Evolutionary conservation across 2,797 vertebrate species (phyloP).

Genomic region (Galago senegalensis): DNA sequence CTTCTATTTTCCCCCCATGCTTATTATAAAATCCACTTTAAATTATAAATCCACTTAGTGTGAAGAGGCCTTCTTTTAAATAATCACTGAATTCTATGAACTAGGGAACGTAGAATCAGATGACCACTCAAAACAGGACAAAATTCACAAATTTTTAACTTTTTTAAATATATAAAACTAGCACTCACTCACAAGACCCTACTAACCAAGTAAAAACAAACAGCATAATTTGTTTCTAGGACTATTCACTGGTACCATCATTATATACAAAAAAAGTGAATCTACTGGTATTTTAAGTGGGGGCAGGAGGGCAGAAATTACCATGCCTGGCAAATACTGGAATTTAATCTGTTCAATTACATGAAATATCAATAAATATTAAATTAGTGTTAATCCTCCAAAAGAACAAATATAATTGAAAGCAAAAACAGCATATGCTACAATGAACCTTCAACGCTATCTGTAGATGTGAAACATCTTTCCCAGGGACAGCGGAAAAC

Average conservation of each 20-base stretch:
- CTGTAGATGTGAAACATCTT: background rate
- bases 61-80: slow-evolving; percentile 40
- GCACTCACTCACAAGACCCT: background rate
- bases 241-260: background rate
- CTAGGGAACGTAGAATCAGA: slow-evolving; percentile 3
- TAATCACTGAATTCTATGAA: background rate
- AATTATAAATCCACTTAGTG: background rate
- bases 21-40: background rate
- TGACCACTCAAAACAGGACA: background rate
- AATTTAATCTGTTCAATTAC: background rate
- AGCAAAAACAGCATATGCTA: slow-evolving; percentile 22
- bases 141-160: background rate
- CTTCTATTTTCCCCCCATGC: background rate
- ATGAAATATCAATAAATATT: slow-evolving; percentile 16
- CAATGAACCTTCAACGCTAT: slow-evolving; percentile 9
- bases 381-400: slow-evolving; percentile 1
- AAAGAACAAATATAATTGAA: slow-evolving; percentile 44
- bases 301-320: background rate
- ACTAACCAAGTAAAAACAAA: background rate
- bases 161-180: slow-evolving; percentile 46
- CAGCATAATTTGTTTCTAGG: background rate
- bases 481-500: slow-evolving; percentile 26
- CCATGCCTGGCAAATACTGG: background rate
- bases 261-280: background rate
- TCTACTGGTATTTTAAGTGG: background rate